Percentiles rank a stretch among this genome's conserved stretches.
Conservation (phyloP, 2,888 invertebrate species). For the Nezara viridula region DNA sequence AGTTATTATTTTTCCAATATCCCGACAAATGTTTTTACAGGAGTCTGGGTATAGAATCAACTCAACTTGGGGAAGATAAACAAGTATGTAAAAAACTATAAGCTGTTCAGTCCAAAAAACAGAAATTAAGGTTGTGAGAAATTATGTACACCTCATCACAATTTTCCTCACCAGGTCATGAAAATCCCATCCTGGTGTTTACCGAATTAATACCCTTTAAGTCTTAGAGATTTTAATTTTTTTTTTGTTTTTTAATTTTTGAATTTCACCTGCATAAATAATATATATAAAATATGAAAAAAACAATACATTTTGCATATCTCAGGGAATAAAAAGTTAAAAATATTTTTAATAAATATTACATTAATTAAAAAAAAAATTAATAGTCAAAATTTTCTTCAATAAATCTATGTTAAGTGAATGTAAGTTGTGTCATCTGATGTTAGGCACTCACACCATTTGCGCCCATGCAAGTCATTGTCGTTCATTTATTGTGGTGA, state of each 20-base stretch:
- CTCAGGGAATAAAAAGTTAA: background rate
- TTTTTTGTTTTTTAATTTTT: no score
- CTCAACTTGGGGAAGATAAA: background rate
- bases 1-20: background rate
- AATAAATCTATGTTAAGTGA: background rate
- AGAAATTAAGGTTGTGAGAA: background rate
- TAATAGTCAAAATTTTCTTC: background rate
- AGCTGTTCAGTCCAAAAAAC: background rate
- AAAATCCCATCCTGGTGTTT: background rate
- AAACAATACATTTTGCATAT: background rate
- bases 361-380: background rate
- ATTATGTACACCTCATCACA: background rate
- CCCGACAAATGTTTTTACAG: background rate
- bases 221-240: no score
- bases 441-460: background rate
- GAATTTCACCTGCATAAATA: background rate
- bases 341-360: background rate
- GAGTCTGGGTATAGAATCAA: background rate
- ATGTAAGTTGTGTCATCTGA: background rate
- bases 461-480: background rate
- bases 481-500: background rate
- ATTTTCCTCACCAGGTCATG: background rate
- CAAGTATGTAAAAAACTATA: background rate
- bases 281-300: background rate
- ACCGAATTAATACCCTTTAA: background rate